Percentiles rank a stretch among this genome's conserved stretches.
Conservation (phyloP, 2,888 invertebrate genomes). For the Cosmorhoe ocellata region DNA sequence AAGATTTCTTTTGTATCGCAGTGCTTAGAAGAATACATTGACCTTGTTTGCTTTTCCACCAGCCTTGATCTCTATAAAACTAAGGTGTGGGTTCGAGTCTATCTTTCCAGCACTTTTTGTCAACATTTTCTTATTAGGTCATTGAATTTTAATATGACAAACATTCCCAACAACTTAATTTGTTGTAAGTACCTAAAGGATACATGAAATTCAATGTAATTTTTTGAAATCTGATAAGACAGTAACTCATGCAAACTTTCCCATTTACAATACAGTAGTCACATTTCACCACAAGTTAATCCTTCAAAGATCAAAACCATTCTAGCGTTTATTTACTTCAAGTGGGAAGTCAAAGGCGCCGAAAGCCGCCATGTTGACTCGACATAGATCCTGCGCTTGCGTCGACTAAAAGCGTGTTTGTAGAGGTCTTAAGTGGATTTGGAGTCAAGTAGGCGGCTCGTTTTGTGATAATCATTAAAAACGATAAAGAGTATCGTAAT, state of each 20-base stretch:
- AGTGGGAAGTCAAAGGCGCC: conserved; percentile 28
- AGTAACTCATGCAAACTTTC: too few species aligned
- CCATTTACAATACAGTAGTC: conserved; percentile 22
- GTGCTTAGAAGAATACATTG: conserved; percentile 5
- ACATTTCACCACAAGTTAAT: conserved; percentile 25
- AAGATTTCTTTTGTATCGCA: conserved; percentile 11
- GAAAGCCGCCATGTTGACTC: conserved; percentile 35
- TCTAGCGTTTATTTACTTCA: conserved; percentile 20
- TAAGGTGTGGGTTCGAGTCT: background rate
- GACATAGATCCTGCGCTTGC: conserved; percentile 25
- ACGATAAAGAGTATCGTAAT: conserved; percentile 17
- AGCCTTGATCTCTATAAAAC: background rate
- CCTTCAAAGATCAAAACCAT: conserved; percentile 24
- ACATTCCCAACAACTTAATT: too few species aligned
- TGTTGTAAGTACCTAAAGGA: too few species aligned
- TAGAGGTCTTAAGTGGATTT: conserved; percentile 28
- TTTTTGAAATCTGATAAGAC: too few species aligned
- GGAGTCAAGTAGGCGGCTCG: conserved; percentile 18
- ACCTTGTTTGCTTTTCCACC: conserved; percentile 5
- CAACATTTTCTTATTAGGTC: too few species aligned
- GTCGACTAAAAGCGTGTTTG: conserved; percentile 26
- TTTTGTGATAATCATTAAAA: conserved; percentile 25
- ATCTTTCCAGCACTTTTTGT: too few species aligned
- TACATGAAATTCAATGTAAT: too few species aligned
- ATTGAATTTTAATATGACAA: too few species aligned